Conservation (phyloP, 1,140 invertebrate species). For the Temnothorax nylanderi region DNA sequence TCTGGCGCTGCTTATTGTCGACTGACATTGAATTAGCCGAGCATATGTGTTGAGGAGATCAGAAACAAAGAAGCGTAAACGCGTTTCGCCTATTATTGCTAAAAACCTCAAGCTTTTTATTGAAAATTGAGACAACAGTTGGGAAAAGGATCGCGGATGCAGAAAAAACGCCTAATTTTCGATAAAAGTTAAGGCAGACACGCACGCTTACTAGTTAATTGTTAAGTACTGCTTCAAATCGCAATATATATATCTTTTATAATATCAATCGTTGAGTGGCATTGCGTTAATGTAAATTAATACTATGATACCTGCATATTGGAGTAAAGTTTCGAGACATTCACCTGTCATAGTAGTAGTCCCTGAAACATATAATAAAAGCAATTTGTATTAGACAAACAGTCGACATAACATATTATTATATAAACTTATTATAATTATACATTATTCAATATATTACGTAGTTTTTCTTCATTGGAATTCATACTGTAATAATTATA, state of each 20-base stretch:
- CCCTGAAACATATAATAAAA: constrained; percentile 78
- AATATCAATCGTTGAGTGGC: not conserved
- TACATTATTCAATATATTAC: not conserved
- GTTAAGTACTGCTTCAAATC: not conserved
- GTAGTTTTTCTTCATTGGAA: not conserved
- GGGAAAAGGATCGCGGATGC: not conserved
- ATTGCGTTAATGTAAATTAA: constrained; percentile 4
- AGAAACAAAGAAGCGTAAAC: constrained; percentile 11
- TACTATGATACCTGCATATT: constrained; percentile 29
- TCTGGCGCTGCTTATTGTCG: constrained; percentile 11
- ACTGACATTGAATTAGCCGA: constrained; percentile 11
- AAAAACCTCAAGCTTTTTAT: not conserved
- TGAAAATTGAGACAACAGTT: not conserved
- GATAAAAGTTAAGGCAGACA: not conserved
- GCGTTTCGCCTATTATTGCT: not conserved
- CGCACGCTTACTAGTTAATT: not conserved
- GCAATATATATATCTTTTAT: not conserved
- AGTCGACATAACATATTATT: not conserved
- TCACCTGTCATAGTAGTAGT: constrained; percentile 83
- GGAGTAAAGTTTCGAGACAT: constrained; percentile 47
- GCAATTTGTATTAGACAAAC: constrained; percentile 21
- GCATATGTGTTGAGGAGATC: constrained; percentile 11
- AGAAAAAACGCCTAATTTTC: not conserved
- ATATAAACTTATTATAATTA: not conserved
- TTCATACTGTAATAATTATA: not conserved